A percentile compares a stretch with the other conserved stretches of the same genome.
These are phyloP conservation scores for Ctenoplectra terminalis DNA, from an alignment of 1,140 invertebrate genomes.

Conservation along the genomic window DNA sequence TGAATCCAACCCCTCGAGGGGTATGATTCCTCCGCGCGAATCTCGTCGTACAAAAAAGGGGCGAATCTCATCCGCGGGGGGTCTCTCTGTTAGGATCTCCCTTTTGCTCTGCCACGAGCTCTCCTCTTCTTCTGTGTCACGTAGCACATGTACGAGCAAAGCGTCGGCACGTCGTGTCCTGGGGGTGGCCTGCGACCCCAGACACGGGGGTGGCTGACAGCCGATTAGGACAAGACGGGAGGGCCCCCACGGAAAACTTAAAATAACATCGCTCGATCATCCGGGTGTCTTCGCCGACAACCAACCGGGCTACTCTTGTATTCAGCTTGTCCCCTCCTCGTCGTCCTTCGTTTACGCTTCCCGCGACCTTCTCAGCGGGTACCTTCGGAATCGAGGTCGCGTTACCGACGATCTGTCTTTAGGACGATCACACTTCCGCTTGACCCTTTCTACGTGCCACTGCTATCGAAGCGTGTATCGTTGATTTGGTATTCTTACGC, in stretches of 20 bases:
- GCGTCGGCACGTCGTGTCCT: constrained; percentile 54
- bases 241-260: constrained; percentile 82
- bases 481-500: background rate
- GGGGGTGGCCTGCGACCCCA: constrained; percentile 52
- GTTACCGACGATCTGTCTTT: constrained; percentile 10
- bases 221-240: constrained; percentile 81
- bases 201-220: constrained; percentile 74
- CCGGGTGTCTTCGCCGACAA: constrained; percentile 77
- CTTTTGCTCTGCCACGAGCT: background rate
- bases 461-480: background rate
- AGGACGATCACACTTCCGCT: background rate
- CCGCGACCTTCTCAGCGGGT: constrained; percentile 41
- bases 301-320: constrained; percentile 64
- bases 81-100: constrained; percentile 35
- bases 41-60: constrained; percentile 74
- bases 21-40: constrained; percentile 78
- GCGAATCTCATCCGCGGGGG: constrained; percentile 70
- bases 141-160: constrained; percentile 41
- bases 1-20: constrained; percentile 80
- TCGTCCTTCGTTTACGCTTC: constrained; percentile 14
- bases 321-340: constrained; percentile 52
- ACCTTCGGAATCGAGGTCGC: constrained; percentile 20
- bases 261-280: constrained; percentile 83
- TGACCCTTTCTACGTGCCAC: background rate
- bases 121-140: constrained; percentile 20